Evolutionary conservation across 2,797 vertebrate genomes (phyloP), one percentile per base, ranked within the genome.

Genomic region (Paedocypris micromegethes): DNA sequence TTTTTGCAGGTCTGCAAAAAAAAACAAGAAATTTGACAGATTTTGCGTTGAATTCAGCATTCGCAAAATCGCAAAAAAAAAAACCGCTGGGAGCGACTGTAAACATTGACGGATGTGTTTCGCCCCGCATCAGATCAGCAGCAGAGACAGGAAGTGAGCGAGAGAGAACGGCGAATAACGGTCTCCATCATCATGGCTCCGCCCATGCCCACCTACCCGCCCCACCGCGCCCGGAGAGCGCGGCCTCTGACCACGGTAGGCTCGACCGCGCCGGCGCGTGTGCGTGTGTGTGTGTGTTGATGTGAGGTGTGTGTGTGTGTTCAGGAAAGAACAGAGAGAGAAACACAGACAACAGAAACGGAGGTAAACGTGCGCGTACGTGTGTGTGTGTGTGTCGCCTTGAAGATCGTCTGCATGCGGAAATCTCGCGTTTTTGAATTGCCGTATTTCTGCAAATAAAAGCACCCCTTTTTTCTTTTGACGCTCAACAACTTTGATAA

Each of bases 181-280:
- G 89, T 87, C 68, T 85, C 90, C 1, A 80, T 90, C 50, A 82
- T 89, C 0, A 84, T 89, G 45, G 85, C 90, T 72, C 92, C 93
- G 5, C 91, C 92, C 0, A 88, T 93, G 84, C 92, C 91, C 48
- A 72, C 87, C 70, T 89, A 89, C 72, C 92, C 92, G 45, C 86
- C 91, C 61, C 81, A 87, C 70, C 74, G 84, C 77, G 79, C 78
- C 72, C 76, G 83, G 65, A 91, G 90, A 70, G 85, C 86, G 74
- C 73, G 81, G 3, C 84, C 83, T 72, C 77, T 91, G 72, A 77
- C 87, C 62, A 88, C 85, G 87, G 96, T 98, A 89, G 93, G 23
- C 23, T 23, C 23, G 23, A 23, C 23, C 23, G 23, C 23, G 23
- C 23, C 23, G 23, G 23, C 23, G 23, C 23, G 23, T 23, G 23